Conservation (phyloP, 2,797 vertebrate species). For the Botia almorhae region DNA sequence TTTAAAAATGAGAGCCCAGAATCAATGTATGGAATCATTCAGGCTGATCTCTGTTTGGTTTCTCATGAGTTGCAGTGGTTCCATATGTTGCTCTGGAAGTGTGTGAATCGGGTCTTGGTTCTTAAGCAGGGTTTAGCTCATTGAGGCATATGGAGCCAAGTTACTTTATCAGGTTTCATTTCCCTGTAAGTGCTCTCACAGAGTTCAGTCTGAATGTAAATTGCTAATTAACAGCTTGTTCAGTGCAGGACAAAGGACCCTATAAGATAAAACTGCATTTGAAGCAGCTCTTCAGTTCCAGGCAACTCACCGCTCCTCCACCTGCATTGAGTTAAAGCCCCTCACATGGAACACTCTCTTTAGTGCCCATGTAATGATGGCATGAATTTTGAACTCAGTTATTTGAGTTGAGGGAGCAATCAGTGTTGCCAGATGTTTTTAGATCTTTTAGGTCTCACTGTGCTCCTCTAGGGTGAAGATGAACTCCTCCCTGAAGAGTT, state of each 20-base stretch:
- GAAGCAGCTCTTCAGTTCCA: background rate
- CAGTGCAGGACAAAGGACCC: background rate
- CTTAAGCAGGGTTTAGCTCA: background rate
- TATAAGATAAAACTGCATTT: conserved; percentile 11
- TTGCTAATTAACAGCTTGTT: conserved; percentile 10
- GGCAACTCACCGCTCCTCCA: conserved; percentile 3
- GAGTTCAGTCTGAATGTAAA: conserved; percentile 1
- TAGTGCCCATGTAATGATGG: background rate
- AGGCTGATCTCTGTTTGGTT: background rate
- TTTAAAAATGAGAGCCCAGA: background rate
- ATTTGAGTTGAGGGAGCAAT: conserved; percentile 14
- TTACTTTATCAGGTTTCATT: background rate
- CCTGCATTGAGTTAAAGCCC: conserved; percentile 1
- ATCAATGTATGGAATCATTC: background rate
- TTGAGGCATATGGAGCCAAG: background rate
- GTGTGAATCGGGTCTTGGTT: background rate
- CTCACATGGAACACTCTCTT: background rate
- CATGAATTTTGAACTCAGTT: background rate
- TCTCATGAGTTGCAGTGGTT: background rate
- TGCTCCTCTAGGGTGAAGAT: conserved; percentile 7
- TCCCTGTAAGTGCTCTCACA: background rate
- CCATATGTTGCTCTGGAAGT: background rate
- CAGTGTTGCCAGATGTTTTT: conserved; percentile 14
- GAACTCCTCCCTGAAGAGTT: conserved; percentile 8
- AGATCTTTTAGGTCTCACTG: background rate